Base-by-base conservation (phyloP, 2,113 vertebrate genomes). In the Muscicapa adusta region DNA sequence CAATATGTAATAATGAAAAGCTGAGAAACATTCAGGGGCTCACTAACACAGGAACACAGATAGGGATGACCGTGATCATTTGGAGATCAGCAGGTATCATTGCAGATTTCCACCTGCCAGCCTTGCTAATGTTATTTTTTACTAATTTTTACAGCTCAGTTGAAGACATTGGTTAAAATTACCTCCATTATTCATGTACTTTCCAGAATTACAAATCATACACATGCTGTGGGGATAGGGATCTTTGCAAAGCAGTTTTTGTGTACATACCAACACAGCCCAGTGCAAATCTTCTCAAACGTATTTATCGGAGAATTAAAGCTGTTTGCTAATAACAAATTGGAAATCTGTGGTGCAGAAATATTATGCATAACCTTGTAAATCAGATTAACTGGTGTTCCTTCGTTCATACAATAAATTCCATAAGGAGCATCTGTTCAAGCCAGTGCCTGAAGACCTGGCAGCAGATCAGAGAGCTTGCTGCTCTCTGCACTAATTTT, bases 361-460 rank as follows among this genome's bases (percentile, higher is more conserved):
- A 94, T 90, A 94, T 94, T 95, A 94, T 86, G 75, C 89, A 92
- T 84, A 93, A 90, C 61, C 78, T 78, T 92, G 57, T 90, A 96
- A 94, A 97, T 96, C 94, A 93, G 90, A 97, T 97, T 96, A 96
- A 92, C 72, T 87, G 68, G 45, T 85, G 58, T 84, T 95, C 62
- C 73, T 93, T 94, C 65, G 94, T 90, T 96, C 74, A 76, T 74
- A 91, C 40, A 85, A 73, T 82, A 86, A 80, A 95, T 96, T 96
- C 91, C 91, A 79, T 42, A 63, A 83, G 60, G 89, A 96, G 48
- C 93, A 96, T 88, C 93, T 95, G 90, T 95, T 96, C 84, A 92
- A 91, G 60, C 77, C 74, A 81, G 33, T 84, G 94, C 86, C 61
- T 95, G 94, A 60, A 9, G 61, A 85, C 89, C 93, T 96, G 95